Conservation (phyloP, 2,113 vertebrate genomes). For the Ursus arctos region DNA sequence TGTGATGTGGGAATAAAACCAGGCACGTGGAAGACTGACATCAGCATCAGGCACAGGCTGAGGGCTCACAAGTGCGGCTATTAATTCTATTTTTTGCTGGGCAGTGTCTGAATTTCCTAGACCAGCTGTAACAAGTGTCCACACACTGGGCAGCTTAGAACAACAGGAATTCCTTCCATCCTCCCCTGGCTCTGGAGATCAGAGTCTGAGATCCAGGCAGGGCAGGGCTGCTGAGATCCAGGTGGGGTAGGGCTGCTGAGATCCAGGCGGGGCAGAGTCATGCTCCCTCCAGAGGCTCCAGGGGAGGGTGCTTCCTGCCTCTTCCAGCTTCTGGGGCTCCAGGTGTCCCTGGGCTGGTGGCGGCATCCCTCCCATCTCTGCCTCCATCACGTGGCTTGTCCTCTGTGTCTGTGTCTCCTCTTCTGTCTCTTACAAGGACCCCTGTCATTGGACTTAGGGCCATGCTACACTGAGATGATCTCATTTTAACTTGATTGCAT, state of each 20-base stretch:
- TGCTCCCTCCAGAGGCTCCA: background rate
- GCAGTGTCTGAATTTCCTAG: no score
- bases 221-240: background rate
- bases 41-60: background rate
- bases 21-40: background rate
- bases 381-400: background rate
- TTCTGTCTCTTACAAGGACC: background rate
- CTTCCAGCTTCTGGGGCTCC: background rate
- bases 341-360: fast-evolving
- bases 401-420: background rate
- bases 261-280: background rate
- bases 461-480: background rate
- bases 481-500: background rate
- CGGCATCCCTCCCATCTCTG: fast-evolving
- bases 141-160: background rate
- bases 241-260: background rate
- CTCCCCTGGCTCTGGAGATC: no score
- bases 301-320: background rate
- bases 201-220: background rate
- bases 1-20: background rate
- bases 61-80: no score
- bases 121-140: background rate
- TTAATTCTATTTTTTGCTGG: background rate
- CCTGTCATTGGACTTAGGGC: background rate
- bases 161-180: background rate